Base-by-base conservation (phyloP, 2,888 invertebrate species). In the Pterostichus madidus region DNA sequence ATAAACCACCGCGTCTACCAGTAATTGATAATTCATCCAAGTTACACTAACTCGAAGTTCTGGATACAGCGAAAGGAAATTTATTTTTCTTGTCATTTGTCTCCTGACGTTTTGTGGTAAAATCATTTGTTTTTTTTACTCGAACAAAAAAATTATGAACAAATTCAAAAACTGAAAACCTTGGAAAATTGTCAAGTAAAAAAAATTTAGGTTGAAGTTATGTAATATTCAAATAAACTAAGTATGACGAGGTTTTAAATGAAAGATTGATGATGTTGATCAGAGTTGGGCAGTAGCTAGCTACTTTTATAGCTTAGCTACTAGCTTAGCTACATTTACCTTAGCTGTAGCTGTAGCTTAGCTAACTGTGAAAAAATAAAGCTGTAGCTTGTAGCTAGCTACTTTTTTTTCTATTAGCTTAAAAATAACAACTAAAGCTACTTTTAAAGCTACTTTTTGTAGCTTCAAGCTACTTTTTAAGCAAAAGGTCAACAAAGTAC, bases 11-110 rank as follows among this genome's bases (percentile, higher is more conserved):
- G 31, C 46, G 73, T 4, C 6, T 17, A 32, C n/a, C 11, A 32
- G 49, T 52, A 75, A 75, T 75, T 75, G 75, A 52, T 46, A 73
- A 49, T 73, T 73, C 35, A 73, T 46, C 24, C 73, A 49, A 49
- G 32, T 31, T 71, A 46, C 17, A 44, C 71, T 71, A 71, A 46
- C 71, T 71, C 7, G 61, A 61, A 61, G 44, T 68, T 68, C 44
- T 68, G n/a, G 68, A 44, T 68, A 68, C 24, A 59, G 24, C 8
- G 8, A 68, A 68, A n/a, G 10, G 35, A 68, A 68, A 44, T 64
- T 32, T 6, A 15, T 68, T 68, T n/a, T 71, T 17, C n/a, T 71
- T 44, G 39, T 39, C 39, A 8, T 13, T 31, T 31, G 59, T 64
- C 39, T 35, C 24, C 13, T 64, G 13, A 35, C 5, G 8, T 64